Evolutionary conservation across 2,797 vertebrate genomes (phyloP).

Genomic region (Salmo trutta): DNA sequence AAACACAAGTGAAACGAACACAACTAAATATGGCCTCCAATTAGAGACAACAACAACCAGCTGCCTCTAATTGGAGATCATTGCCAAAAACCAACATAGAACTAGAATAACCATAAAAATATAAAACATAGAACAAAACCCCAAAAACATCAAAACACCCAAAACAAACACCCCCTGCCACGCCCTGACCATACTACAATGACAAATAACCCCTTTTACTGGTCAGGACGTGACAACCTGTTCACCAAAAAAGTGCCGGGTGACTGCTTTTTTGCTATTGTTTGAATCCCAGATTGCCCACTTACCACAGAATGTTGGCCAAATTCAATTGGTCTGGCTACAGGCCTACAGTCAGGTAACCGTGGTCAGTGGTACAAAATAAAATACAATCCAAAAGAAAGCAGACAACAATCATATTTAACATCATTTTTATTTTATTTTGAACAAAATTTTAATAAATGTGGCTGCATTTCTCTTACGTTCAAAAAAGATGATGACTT

Average conservation of each 20-base stretch:
- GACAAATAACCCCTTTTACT: no score
- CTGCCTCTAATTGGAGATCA: no score
- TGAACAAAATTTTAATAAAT: conserved; percentile 84
- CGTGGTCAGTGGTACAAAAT: background rate
- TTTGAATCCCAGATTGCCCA: background rate
- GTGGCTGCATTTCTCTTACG: conserved; percentile 78
- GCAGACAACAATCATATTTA: conserved; percentile 73
- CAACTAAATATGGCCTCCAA: no score
- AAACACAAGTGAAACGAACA: no score
- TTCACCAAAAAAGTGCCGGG: background rate
- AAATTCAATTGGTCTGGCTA: background rate
- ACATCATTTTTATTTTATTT: conserved; percentile 85
- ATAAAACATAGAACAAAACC: no score
- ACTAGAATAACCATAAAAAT: no score
- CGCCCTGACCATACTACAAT: no score
- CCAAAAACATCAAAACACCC: no score
- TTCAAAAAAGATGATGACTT: conserved; percentile 85
- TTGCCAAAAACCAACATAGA: no score
- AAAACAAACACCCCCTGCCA: no score
- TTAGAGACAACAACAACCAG: no score
- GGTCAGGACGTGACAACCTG: no score
- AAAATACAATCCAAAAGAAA: conserved; percentile 29
- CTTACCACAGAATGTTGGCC: background rate
- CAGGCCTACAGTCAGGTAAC: background rate
- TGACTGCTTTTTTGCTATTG: background rate